Conservation (phyloP, 2,113 vertebrate genomes). For the Scartelaos histophorus region DNA sequence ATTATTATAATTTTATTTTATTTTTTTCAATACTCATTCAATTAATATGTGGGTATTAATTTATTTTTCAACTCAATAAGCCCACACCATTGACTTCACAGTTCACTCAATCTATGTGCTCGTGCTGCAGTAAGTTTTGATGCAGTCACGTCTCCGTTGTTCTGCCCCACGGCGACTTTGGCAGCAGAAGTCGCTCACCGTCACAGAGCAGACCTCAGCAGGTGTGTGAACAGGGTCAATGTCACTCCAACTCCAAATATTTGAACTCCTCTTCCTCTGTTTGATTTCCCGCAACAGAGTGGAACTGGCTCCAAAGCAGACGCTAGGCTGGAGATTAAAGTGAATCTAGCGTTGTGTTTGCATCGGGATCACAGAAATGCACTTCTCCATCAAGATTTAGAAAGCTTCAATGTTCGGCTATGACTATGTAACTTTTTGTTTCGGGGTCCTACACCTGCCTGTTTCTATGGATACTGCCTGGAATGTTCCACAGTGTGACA, state of each 20-base stretch:
- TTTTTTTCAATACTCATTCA: background rate
- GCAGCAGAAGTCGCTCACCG: background rate
- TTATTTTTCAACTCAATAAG: background rate
- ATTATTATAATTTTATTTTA: no score
- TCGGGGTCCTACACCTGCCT: no score
- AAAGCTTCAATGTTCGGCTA: slow-evolving; percentile 7
- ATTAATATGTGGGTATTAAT: background rate
- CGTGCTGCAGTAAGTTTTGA: no score
- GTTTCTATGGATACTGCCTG: no score
- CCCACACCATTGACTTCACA: background rate
- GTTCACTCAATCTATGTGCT: no score
- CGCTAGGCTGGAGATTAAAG: slow-evolving; percentile 63
- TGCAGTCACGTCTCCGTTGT: background rate
- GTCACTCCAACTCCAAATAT: slow-evolving; percentile 58
- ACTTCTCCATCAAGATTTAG: slow-evolving; percentile 58
- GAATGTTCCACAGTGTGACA: no score
- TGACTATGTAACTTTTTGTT: no score
- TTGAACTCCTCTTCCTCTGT: slow-evolving; percentile 44
- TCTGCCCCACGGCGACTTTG: background rate
- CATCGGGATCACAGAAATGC: slow-evolving; percentile 53
- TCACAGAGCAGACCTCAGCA: background rate
- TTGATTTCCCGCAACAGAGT: slow-evolving; percentile 58
- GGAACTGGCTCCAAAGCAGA: slow-evolving; percentile 49
- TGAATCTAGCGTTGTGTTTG: slow-evolving; percentile 69
- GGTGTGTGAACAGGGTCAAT: slow-evolving; percentile 12